Base-by-base conservation (phyloP, 2,797 vertebrate genomes). In the Cossypha polioptera region DNA sequence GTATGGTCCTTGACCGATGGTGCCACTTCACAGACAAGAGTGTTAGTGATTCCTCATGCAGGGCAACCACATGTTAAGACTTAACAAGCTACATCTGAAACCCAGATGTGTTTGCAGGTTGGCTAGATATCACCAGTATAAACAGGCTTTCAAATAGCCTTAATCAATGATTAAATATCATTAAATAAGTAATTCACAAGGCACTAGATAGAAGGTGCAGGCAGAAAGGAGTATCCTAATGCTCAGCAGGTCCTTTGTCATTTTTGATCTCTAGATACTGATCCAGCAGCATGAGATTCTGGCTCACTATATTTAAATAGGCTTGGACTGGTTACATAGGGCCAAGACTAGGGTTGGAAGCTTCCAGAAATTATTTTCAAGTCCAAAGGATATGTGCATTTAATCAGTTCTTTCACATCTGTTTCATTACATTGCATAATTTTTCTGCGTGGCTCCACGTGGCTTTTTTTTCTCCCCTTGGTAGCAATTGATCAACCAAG, bases 351-450 rank as follows among this genome's bases (percentile, higher is more conserved):
- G 43, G 7, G 35, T 31, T 73, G 36, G 54, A 57, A 91, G 43
- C 59, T 71, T 86, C 33, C 68, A 95, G 73, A 84, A 95, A 81
- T 72, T 35, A 58, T 68, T 84, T 86, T 51, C 9, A 55, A 86
- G 55, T 72, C 84, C 76, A 90, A 88, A 86, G 57, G 19, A 55
- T 90, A 58, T n/a, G 42, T 75, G 73, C 43, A 57, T 81, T 84
- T 88, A 90, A 88, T 88, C 83, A 50, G 50, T 33, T 93, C 29
- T 53, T 80, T 47, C 42, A 61, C 86, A 75, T 90, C 75, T 65
- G 51, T 68, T 92, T 86, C 55, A 65, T 54, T 86, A 77, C 24
- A 75, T 31, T 58, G 38, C 17, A 4, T 65, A 65, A 58, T 13
- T 75, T 80, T 88, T 83, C 68, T 73, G 8, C 0, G 0, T 42